Evolutionary conservation across 1,140 invertebrate genomes (phyloP).

Genomic region (Drosophila bocki): DNA sequence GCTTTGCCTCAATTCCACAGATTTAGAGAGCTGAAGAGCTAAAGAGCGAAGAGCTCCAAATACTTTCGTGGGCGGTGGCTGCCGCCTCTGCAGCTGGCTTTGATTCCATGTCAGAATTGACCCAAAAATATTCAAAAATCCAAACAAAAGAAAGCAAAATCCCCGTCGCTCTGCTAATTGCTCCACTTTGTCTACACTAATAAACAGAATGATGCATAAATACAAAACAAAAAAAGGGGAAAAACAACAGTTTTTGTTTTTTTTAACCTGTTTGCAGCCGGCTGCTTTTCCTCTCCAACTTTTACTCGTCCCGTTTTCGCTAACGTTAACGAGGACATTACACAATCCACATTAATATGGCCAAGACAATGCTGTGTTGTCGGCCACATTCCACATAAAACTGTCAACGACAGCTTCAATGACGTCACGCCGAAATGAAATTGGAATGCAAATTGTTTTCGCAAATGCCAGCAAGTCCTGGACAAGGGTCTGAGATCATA

Average conservation of each 20-base stretch:
- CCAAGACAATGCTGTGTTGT: constrained; percentile 30
- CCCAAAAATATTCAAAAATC: constrained; percentile 28
- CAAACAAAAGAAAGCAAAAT: constrained; percentile 32
- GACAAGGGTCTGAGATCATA: constrained; percentile 42
- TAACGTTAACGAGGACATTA: constrained; percentile 50
- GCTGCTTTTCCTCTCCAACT: constrained; percentile 39
- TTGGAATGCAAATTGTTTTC: constrained; percentile 51
- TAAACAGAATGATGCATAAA: constrained; percentile 28
- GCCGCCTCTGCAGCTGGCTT: constrained; percentile 25
- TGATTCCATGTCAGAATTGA: constrained; percentile 40
- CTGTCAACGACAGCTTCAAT: constrained; percentile 46
- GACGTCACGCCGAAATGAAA: constrained; percentile 41
- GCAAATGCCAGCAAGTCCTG: constrained; percentile 21
- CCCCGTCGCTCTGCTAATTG: constrained; percentile 46
- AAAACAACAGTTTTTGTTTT: constrained; percentile 30
- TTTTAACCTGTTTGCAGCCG: constrained; percentile 32
- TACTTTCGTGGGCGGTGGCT: constrained; percentile 45
- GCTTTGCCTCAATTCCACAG: constrained; percentile 19
- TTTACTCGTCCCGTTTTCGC: constrained; percentile 40
- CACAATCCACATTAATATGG: constrained; percentile 47
- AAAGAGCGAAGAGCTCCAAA: constrained; percentile 11
- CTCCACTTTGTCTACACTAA: constrained; percentile 43
- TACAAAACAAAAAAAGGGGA: neutral
- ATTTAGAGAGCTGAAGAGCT: constrained; percentile 25
- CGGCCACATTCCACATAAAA: constrained; percentile 25